phyloP scores from a whole-genome alignment of 2,888 invertebrate genomes.

The Rambutsinella grinnellia region DNA sequence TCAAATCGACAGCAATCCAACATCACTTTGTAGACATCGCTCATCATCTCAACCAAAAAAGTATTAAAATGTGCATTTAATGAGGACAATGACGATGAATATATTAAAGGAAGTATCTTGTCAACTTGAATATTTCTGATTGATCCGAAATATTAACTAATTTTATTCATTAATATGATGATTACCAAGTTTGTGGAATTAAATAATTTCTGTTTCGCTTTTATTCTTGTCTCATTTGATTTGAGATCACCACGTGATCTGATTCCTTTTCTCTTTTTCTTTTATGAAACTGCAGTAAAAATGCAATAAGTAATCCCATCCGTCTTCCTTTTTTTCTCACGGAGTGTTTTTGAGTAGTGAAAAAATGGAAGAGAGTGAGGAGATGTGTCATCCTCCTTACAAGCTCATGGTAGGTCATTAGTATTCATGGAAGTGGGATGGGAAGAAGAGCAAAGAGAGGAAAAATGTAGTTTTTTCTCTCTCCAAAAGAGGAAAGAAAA shows the following conservation, averaged over 20 bases:
- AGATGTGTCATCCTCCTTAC: background rate
- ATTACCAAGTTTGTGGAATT: too few species aligned
- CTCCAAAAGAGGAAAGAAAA: background rate
- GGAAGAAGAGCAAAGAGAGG: background rate
- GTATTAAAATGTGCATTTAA: background rate
- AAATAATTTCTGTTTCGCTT: too few species aligned
- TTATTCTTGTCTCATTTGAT: too few species aligned
- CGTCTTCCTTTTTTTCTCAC: background rate
- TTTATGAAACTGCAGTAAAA: too few species aligned
- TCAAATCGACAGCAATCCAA: background rate
- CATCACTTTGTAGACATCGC: background rate
- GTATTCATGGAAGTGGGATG: slow-evolving; percentile 36
- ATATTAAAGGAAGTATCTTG: background rate
- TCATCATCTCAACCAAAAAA: too few species aligned
- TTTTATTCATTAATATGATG: too few species aligned
- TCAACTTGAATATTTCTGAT: background rate
- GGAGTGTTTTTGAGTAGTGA: background rate
- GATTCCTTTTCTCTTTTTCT: too few species aligned
- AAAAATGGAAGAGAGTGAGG: background rate
- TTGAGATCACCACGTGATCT: too few species aligned
- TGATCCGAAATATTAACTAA: too few species aligned
- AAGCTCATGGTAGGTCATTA: slow-evolving; percentile 25
- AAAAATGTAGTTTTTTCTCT: background rate
- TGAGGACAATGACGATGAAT: background rate
- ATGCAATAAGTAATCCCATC: background rate